Evolutionary conservation across 2,888 invertebrate genomes (phyloP).

Genomic region (Physocephala rufipes): DNA sequence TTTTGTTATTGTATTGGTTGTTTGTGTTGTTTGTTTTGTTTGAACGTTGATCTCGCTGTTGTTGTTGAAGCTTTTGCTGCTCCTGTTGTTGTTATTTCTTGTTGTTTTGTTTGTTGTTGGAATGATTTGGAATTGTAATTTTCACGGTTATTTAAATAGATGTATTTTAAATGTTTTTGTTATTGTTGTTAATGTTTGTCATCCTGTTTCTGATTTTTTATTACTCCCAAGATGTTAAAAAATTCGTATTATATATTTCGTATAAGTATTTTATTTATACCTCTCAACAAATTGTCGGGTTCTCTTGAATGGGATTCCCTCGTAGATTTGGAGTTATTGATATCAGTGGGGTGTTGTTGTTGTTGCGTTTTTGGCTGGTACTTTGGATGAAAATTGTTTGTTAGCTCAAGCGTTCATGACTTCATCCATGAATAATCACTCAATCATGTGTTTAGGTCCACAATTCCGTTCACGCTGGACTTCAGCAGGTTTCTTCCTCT

Average conservation of each 20-base stretch:
- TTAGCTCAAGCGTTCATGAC: conserved; percentile 22
- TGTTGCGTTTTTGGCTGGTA: conserved; percentile 10
- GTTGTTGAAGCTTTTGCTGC: not conserved
- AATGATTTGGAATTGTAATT: too few species aligned
- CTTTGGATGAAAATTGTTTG: conserved; percentile 29
- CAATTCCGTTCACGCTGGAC: conserved; percentile 47
- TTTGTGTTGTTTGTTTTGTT: not conserved
- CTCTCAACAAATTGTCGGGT: too few species aligned
- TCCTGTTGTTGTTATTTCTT: not conserved
- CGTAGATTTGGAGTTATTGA: not conserved
- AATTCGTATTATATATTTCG: too few species aligned
- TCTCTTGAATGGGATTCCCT: not conserved
- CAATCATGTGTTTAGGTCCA: conserved; percentile 59
- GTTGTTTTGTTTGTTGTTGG: not conserved
- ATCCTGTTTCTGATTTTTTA: too few species aligned
- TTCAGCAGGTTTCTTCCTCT: not conserved
- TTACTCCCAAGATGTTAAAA: too few species aligned
- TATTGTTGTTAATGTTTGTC: too few species aligned
- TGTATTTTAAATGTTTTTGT: conserved; percentile 7
- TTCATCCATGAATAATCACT: conserved; percentile 53
- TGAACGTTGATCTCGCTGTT: too few species aligned
- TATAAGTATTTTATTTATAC: too few species aligned
- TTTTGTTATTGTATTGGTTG: conserved; percentile 9
- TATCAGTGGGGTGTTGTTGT: conserved; percentile 38
- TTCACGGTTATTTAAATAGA: not conserved